Evolutionary conservation across 2,888 invertebrate genomes (phyloP), one percentile per base, ranked within the genome.

Genomic region (Amaurobius ferox): DNA sequence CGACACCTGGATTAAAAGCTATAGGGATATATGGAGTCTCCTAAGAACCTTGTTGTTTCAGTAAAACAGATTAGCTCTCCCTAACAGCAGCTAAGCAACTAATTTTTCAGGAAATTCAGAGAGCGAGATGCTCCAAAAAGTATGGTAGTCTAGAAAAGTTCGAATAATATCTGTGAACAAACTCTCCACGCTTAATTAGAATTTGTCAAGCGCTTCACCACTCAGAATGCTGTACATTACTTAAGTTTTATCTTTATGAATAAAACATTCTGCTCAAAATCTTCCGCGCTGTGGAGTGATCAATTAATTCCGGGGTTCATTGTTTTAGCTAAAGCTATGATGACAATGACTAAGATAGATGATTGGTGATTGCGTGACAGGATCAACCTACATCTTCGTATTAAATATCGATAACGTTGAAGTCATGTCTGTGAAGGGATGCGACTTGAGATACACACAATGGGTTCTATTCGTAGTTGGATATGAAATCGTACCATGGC

Each of bases 331-430:
- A 83, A 83, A 83, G 83, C 83, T 77, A 55, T 55, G 77, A 77
- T 83, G 83, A 83, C 83, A 83, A 77, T 83, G 83, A 83, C 77
- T 70, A 77, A 83, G 83, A 83, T 83, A 77, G 83, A 83, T 83
- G 77, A 66, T 16, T 77, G n/a, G 29, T 35, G 77, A 85, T 77
- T 66, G 40, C 83, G 72, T 85, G 83, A 85, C 72, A 77, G 77
- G 72, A 85, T 77, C 77, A 85, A 83, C 68, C 64, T 72, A 30
- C 48, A 23, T 19, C 67, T 13, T 39, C 66, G 66, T 83, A 83
- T 77, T 72, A 77, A 85, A 72, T 77, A 66, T 71, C 29, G 55
- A 85, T 85, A 77, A 85, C 72, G 67, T 23, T 48, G 55, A 77
- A 71, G 48, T 73, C 61, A 67, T 66, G 48, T 39, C 30, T 71